These are phyloP conservation scores for Hormaphis cornu DNA, from an alignment of 1,140 invertebrate species.

Conservation along the genomic window DNA sequence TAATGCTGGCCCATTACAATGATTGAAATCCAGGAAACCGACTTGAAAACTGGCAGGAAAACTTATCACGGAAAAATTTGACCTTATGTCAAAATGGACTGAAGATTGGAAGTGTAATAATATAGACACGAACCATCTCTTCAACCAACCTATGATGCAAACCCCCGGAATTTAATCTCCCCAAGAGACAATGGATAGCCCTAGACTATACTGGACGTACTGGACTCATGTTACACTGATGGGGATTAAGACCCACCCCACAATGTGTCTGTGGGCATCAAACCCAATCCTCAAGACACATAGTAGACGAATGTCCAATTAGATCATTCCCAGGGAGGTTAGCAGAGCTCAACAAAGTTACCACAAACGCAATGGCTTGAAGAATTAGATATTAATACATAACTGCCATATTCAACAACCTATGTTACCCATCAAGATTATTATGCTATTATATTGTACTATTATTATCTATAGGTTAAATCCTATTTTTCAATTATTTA, in stretches of 20 bases:
- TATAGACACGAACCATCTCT: neutral
- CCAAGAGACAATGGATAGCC: neutral
- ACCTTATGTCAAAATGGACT: neutral
- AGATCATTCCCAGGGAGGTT: neutral
- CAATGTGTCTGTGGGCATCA: neutral
- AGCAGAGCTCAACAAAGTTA: neutral
- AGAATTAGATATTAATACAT: neutral
- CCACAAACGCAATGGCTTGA: neutral
- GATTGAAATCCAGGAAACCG: neutral
- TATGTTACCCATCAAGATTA: neutral
- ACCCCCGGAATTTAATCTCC: neutral
- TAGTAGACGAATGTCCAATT: neutral
- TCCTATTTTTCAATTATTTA: neutral
- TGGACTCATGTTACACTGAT: neutral
- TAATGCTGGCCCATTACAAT: neutral
- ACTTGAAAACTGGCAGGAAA: neutral
- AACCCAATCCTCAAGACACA: neutral
- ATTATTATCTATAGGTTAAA: neutral
- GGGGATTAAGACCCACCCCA: neutral
- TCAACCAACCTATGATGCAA: neutral
- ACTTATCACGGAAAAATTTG: neutral
- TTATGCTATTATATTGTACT: neutral
- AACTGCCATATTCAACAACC: neutral
- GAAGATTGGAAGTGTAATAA: neutral
- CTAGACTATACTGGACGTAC: neutral